Evolutionary conservation across 2,888 invertebrate genomes (phyloP).

Genomic region (Trissonchulus sp.): DNA sequence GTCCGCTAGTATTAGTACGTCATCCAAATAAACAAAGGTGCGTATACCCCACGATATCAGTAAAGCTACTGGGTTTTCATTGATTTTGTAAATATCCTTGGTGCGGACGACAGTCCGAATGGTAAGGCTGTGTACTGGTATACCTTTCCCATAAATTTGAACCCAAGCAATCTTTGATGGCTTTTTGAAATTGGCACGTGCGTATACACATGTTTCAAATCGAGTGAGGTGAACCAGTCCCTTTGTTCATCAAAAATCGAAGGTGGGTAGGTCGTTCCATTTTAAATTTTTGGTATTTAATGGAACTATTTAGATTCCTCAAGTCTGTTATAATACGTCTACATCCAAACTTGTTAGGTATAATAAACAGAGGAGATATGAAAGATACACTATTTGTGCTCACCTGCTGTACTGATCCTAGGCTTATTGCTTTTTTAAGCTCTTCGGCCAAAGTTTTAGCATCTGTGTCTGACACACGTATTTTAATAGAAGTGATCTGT

Average conservation of each 20-base stretch:
- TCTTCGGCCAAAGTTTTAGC: no score
- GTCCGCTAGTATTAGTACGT: background rate
- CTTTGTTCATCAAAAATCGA: background rate
- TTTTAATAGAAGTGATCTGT: no score
- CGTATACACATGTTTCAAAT: background rate
- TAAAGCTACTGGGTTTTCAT: background rate
- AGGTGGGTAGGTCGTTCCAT: constrained; percentile 4
- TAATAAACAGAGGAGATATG: background rate
- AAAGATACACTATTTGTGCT: no score
- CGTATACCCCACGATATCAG: background rate
- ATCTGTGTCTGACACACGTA: no score
- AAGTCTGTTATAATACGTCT: background rate
- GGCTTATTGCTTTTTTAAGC: no score
- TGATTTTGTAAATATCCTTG: constrained; percentile 14
- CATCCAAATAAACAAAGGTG: background rate
- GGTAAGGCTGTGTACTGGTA: background rate
- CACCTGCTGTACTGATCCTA: no score
- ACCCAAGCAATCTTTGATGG: background rate
- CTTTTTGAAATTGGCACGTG: background rate
- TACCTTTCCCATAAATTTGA: background rate
- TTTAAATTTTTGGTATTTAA: background rate
- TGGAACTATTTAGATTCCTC: background rate
- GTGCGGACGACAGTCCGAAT: constrained; percentile 10
- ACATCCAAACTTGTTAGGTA: background rate
- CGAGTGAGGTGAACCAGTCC: background rate